Evolutionary conservation across 2,888 invertebrate species (phyloP).

Genomic region (Erpobdella octoculata): DNA sequence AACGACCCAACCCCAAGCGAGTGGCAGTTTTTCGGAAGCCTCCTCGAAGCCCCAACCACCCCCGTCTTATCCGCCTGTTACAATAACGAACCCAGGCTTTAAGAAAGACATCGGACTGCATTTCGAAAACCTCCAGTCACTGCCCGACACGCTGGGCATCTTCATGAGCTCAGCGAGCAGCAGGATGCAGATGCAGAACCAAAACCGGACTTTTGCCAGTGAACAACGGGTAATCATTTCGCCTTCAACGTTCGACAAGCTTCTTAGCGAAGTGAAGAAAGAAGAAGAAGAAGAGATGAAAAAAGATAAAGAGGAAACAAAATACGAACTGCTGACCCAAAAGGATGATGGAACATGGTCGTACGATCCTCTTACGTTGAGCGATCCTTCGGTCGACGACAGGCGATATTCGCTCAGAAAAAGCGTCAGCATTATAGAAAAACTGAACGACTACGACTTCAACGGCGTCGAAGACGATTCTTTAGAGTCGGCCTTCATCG

Average conservation of each 20-base stretch:
- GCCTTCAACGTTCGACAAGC: conserved; percentile 4
- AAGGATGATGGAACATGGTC: background rate
- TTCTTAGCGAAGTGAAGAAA: background rate
- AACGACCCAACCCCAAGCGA: background rate
- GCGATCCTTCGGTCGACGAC: background rate
- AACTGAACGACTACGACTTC: background rate
- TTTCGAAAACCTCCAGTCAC: background rate
- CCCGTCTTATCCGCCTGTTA: background rate
- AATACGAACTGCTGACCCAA: too few relatives aligned
- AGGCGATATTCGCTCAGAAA: background rate
- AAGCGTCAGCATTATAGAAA: background rate
- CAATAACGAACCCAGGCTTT: background rate
- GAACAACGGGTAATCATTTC: background rate
- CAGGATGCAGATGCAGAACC: background rate
- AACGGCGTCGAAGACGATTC: conserved; percentile 8
- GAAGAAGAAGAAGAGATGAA: too few relatives aligned
- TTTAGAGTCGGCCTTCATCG: conserved; percentile 20
- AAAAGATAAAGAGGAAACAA: too few relatives aligned
- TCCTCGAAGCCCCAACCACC: background rate
- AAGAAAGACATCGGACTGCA: background rate
- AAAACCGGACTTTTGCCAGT: background rate
- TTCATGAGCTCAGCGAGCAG: background rate
- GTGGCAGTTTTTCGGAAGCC: background rate
- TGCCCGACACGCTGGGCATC: background rate
- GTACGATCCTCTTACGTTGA: background rate